Evolutionary conservation across 2,797 vertebrate species (phyloP).

Genomic region (Centropyge bicolor): DNA sequence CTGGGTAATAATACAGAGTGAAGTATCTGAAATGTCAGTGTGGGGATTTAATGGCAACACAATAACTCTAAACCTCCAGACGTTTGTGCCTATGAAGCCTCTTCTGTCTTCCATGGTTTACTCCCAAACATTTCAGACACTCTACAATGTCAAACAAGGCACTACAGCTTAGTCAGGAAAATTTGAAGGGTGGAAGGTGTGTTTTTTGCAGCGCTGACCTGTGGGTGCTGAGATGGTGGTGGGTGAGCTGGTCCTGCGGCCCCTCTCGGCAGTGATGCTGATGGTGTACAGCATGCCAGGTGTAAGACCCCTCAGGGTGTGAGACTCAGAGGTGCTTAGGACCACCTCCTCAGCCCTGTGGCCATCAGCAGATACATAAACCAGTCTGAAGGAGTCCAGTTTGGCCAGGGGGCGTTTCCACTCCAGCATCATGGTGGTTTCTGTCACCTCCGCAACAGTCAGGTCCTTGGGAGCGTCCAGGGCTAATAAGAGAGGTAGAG

Average conservation of each 20-base stretch:
- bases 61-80: conserved; percentile 1
- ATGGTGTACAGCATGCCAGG: conserved; percentile 91
- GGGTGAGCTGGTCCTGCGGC: conserved; percentile 89
- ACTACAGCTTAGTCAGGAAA: not conserved
- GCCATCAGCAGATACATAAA: conserved; percentile 82
- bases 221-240: conserved; percentile 87
- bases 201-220: conserved; percentile 83
- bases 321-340: conserved; percentile 83
- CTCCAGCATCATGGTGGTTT: conserved; percentile 88
- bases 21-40: conserved; percentile 2
- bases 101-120: not conserved
- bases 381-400: conserved; percentile 91
- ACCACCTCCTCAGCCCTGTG: conserved; percentile 84
- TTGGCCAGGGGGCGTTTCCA: conserved; percentile 93
- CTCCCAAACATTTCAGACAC: not conserved
- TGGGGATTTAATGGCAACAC: conserved; percentile 10
- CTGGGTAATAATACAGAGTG: not conserved
- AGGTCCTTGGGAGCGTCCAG: conserved; percentile 93
- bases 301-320: conserved; percentile 84
- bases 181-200: not conserved
- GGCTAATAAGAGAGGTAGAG: conserved; percentile 76
- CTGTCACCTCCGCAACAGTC: conserved; percentile 85
- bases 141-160: conserved; percentile 13
- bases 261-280: conserved; percentile 90
- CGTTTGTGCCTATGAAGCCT: not conserved